A percentile compares a stretch with the other conserved stretches of the same genome.
Evolutionary conservation across 2,888 invertebrate genomes (phyloP).

Genomic region (Celastrina argiolus): DNA sequence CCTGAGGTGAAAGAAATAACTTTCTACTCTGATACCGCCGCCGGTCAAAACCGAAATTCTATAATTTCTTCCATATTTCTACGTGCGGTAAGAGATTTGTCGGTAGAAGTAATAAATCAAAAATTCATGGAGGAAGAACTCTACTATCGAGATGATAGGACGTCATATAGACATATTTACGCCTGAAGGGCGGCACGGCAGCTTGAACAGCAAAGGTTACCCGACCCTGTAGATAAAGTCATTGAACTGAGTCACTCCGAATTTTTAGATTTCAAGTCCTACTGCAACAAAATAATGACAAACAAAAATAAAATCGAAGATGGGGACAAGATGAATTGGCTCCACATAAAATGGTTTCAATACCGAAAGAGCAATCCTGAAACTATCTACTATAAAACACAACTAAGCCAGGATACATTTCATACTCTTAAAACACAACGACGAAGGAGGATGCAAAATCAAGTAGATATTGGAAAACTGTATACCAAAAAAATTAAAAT

Average conservation of each 20-base stretch:
- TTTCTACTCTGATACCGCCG: constrained; percentile 28
- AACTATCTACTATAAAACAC: neutral
- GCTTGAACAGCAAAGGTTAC: neutral
- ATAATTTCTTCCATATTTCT: constrained; percentile 21
- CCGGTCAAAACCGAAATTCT: constrained; percentile 25
- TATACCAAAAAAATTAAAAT: neutral
- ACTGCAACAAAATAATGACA: neutral
- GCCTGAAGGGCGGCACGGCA: neutral
- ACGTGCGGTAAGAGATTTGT: constrained; percentile 1
- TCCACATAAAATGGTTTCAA: neutral
- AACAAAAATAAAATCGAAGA: neutral
- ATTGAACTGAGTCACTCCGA: neutral
- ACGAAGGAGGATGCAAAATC: neutral
- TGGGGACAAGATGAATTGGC: neutral
- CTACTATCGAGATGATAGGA: neutral
- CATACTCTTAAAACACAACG: neutral
- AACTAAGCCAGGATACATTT: neutral
- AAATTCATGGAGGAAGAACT: constrained; percentile 3
- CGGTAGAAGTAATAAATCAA: constrained; percentile 5
- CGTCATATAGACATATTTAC: neutral
- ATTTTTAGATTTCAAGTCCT: neutral
- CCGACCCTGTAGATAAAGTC: neutral
- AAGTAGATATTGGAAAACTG: neutral
- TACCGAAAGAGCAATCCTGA: neutral
- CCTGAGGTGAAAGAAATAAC: constrained; percentile 23